Base-by-base conservation (phyloP, 35 echinoderm and acorn worm species). In the Strongylocentrotus purpuratus region DNA sequence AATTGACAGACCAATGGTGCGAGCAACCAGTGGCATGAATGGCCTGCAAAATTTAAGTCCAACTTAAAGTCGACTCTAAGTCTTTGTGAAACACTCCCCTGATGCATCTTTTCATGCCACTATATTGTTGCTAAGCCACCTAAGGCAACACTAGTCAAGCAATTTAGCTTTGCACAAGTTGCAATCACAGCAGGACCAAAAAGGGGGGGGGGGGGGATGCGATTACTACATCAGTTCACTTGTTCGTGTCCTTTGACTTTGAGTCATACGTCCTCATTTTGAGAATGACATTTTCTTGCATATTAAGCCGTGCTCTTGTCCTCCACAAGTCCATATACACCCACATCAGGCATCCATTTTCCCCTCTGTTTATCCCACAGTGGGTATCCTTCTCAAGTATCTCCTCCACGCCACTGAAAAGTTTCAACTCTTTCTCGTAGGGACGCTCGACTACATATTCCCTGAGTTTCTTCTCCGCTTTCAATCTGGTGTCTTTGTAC, bases 331-430 rank as follows among this genome's bases (percentile, higher is more conserved):
- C 96, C 86, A 98, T 46, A 61, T 96, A 98, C 4, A 96, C 94
- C 97, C 97, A 98, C 97, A 98, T 98, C 32, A 98, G 33, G 86
- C 96, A 97, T 7, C 97, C 97, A 65, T 98, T 94, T 33, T 86
- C 88, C 46, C 92, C 93, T 20, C 94, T 59, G 33, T 45, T 17
- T 22, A 45, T 50, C 4, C 94, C 95, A 35, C 97, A 97, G 25
- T 96, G 71, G 9, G 50, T 90, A 35, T 97, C 97, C 31, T 90
- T 96, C 31, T 86, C 86, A 6, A 98, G 94, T 33, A 98, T 97
- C 14, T 98, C 95, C 46, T 95, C 47, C 31, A 98, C 45, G 4
- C 96, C 97, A 1, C 15, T n/a, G 94, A 96, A 96, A 11, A 98
- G 86, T 14, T 89, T 47, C 7, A 97, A 85, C 8, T 98, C 95